These are phyloP conservation scores for Heliconius ismenius DNA, from an alignment of 2,888 invertebrate species.

Conservation along the genomic window DNA sequence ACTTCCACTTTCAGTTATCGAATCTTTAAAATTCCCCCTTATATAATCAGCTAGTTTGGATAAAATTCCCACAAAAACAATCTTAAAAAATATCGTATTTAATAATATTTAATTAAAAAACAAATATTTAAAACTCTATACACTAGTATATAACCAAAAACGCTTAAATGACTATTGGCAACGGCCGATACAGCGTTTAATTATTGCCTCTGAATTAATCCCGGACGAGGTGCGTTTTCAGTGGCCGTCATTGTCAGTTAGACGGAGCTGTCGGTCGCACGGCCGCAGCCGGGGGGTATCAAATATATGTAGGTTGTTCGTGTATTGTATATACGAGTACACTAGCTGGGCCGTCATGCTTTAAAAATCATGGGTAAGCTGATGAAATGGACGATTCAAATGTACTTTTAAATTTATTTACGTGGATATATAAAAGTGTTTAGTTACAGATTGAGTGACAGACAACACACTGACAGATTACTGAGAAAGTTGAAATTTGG, in stretches of 20 bases:
- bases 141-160: constrained; percentile 24
- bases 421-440: background rate
- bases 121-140: constrained; percentile 40
- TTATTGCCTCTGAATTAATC: constrained; percentile 59
- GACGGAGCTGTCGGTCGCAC: constrained; percentile 41
- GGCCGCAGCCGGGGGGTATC: constrained; percentile 27
- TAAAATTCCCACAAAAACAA: too few relatives aligned
- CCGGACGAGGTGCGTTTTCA: constrained; percentile 54
- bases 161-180: constrained; percentile 48
- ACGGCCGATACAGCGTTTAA: constrained; percentile 53
- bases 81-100: too few relatives aligned
- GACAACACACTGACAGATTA: too few relatives aligned
- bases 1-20: too few relatives aligned
- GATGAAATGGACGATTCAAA: background rate
- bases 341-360: background rate
- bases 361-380: background rate
- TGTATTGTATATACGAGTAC: background rate
- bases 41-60: too few relatives aligned
- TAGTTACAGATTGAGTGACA: too few relatives aligned
- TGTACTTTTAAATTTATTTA: background rate
- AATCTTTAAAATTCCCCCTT: too few relatives aligned
- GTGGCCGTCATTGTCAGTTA: constrained; percentile 56
- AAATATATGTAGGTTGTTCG: constrained; percentile 4
- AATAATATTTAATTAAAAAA: too few relatives aligned
- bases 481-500: too few relatives aligned